Percentiles rank a stretch among this genome's conserved stretches.
phyloP scores from a whole-genome alignment of 2,113 vertebrate species.

The Lipophrys pholis region DNA sequence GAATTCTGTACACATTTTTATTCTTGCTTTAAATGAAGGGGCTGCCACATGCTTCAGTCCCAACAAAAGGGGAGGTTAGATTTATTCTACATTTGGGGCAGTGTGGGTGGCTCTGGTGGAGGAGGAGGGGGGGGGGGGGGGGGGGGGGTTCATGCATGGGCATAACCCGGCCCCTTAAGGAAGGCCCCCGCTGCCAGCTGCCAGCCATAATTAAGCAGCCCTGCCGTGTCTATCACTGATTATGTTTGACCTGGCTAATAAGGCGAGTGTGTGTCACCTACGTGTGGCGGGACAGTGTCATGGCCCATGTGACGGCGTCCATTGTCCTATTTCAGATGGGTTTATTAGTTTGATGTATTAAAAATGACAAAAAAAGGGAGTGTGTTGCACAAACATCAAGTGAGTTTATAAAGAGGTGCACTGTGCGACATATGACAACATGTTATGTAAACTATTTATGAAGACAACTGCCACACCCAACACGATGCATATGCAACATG shows the following conservation, averaged over 20 bases:
- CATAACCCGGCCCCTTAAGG: slow-evolving; percentile 82
- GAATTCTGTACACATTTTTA: slow-evolving; percentile 74
- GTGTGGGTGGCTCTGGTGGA: slow-evolving; percentile 47
- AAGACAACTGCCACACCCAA: too few relatives aligned
- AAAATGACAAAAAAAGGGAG: slow-evolving; percentile 49
- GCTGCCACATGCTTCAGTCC: slow-evolving; percentile 73
- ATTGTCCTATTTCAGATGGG: slow-evolving; percentile 54
- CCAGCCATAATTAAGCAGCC: slow-evolving; percentile 83
- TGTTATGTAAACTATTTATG: neutral
- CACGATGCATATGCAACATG: too few relatives aligned
- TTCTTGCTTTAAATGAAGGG: slow-evolving; percentile 75
- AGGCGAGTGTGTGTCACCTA: slow-evolving; percentile 78
- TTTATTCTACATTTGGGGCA: slow-evolving; percentile 79
- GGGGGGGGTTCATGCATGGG: slow-evolving; percentile 72
- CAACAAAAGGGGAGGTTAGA: slow-evolving; percentile 80
- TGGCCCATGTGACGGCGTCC: slow-evolving; percentile 40
- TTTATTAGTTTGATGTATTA: slow-evolving; percentile 63
- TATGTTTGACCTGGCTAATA: slow-evolving; percentile 85
- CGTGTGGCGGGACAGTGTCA: slow-evolving; percentile 58
- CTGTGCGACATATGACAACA: neutral
- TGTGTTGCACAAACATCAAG: slow-evolving; percentile 52
- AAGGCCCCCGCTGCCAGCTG: slow-evolving; percentile 83
- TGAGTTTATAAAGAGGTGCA: slow-evolving; percentile 5
- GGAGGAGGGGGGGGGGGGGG: too few relatives aligned
- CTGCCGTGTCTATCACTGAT: slow-evolving; percentile 83